These are phyloP conservation scores for Aradus depressus DNA, from an alignment of 2,888 invertebrate species.

Conservation along the genomic window DNA sequence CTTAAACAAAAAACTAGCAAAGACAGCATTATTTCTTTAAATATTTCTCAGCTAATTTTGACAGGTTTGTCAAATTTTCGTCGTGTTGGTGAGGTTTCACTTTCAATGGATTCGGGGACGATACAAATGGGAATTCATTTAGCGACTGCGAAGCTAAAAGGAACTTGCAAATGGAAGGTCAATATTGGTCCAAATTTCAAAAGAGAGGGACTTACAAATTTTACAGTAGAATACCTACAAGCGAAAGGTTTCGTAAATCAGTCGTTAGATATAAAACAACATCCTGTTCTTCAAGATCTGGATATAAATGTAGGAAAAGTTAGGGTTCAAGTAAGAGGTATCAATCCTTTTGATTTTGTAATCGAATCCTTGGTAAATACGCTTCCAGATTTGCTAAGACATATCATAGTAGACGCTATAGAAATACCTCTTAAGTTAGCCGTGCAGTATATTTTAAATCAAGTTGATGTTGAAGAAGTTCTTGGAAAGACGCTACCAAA, in stretches of 20 bases:
- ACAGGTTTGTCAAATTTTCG: slow-evolving; percentile 70
- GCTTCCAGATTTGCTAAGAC: slow-evolving; percentile 69
- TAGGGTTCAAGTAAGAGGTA: slow-evolving; percentile 62
- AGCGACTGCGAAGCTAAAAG: slow-evolving; percentile 66
- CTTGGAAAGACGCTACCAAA: slow-evolving; percentile 59
- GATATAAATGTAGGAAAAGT: slow-evolving; percentile 74
- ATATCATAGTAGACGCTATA: slow-evolving; percentile 75
- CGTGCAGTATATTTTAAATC: slow-evolving; percentile 57
- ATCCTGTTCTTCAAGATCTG: slow-evolving; percentile 59
- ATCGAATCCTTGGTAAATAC: slow-evolving; percentile 71
- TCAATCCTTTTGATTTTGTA: slow-evolving; percentile 70
- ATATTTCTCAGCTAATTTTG: slow-evolving; percentile 36
- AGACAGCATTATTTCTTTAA: slow-evolving; percentile 24
- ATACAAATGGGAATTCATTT: slow-evolving; percentile 56
- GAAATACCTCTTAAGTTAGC: slow-evolving; percentile 64
- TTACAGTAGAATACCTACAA: slow-evolving; percentile 64
- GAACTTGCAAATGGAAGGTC: slow-evolving; percentile 66
- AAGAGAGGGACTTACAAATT: slow-evolving; percentile 60
- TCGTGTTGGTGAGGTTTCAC: slow-evolving; percentile 63
- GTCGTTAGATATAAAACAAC: slow-evolving; percentile 61
- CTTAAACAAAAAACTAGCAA: slow-evolving; percentile 20
- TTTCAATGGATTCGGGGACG: slow-evolving; percentile 60
- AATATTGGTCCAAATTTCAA: slow-evolving; percentile 52
- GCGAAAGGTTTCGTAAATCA: slow-evolving; percentile 54
- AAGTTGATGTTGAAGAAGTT: slow-evolving; percentile 58